Evolutionary conservation across 2,888 invertebrate genomes (phyloP), one percentile per base, ranked within the genome.

Genomic region (Troides oblongomaculatus): DNA sequence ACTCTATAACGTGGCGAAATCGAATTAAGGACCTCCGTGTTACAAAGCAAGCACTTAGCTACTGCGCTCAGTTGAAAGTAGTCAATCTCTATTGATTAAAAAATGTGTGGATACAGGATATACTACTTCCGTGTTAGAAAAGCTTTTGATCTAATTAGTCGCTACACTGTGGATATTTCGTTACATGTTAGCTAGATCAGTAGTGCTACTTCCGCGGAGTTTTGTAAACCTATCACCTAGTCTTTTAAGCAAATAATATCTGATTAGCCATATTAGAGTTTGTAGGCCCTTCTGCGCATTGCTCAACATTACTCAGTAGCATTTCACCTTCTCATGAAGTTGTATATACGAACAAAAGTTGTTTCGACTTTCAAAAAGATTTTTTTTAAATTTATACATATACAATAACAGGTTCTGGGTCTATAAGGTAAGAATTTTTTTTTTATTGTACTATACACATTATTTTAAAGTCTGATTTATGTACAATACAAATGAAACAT

Each of bases 221-320:
- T 8, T 46, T 30, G 43, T 59, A 65, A 65, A 65, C 58, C 65
- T 65, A 65, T 65, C 65, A 64, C 23, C 46, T 64, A 30, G 57
- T 10, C 14, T 23, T 23, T 58, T 14, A 58, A 58, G 57, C 57
- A 58, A 23, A 25, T 23, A 53, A 53, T n/a, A 53, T 53, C 53
- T 53, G n/a, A 18, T 53, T 53, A 53, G 18, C n/a, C 46, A n/a
- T 7, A 53, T 53, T 53, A 53, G 53, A 7, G 18, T 53, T 18
- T n/a, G n/a, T n/a, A n/a, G n/a, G 53, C n/a, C n/a, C 7, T 53
- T 53, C 53, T 0, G n/a, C n/a, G 53, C 53, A n/a, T 30, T 53
- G 5, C n/a, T 7, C n/a, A 18, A 6, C n/a, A 5, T 18, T 53
- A 6, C n/a, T 53, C 53, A 53, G 53, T 53, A n/a, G n/a, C n/a